Evolutionary conservation across 2,888 invertebrate genomes (phyloP).

Genomic region (Callyntrura guangdongensis): DNA sequence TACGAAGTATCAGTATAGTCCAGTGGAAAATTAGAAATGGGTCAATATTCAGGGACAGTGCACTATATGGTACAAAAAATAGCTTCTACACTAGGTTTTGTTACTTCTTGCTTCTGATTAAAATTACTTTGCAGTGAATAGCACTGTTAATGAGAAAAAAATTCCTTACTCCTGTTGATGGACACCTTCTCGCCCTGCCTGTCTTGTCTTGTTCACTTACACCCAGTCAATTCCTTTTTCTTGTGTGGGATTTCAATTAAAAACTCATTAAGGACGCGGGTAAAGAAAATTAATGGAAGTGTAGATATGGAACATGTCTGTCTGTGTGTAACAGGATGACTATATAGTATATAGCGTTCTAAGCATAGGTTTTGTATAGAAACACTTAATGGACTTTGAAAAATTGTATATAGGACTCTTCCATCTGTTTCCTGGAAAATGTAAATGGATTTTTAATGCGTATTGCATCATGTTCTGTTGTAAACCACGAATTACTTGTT

Average conservation of each 20-base stretch:
- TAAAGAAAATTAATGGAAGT: constrained; percentile 10
- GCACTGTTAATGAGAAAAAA: not conserved
- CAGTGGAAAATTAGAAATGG: no score
- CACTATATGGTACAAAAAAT: no score
- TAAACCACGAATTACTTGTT: not conserved
- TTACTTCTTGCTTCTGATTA: not conserved
- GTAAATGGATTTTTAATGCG: constrained; percentile 37
- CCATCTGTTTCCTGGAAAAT: not conserved
- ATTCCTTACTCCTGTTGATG: not conserved
- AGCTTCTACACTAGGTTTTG: no score
- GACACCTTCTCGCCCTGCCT: not conserved
- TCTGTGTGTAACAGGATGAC: no score
- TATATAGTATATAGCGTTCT: no score
- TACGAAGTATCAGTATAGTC: no score
- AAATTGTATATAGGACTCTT: not conserved
- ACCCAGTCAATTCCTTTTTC: constrained; percentile 5
- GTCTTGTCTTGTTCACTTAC: not conserved
- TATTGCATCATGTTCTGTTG: not conserved
- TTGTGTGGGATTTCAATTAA: constrained; percentile 36
- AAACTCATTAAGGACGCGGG: constrained; percentile 20
- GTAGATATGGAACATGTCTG: not conserved
- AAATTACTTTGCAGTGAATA: not conserved
- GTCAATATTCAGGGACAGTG: no score
- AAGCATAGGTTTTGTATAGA: no score
- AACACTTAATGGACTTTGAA: not conserved